phyloP scores from a whole-genome alignment of 2,113 vertebrate genomes.

The Caloenas nicobarica region DNA sequence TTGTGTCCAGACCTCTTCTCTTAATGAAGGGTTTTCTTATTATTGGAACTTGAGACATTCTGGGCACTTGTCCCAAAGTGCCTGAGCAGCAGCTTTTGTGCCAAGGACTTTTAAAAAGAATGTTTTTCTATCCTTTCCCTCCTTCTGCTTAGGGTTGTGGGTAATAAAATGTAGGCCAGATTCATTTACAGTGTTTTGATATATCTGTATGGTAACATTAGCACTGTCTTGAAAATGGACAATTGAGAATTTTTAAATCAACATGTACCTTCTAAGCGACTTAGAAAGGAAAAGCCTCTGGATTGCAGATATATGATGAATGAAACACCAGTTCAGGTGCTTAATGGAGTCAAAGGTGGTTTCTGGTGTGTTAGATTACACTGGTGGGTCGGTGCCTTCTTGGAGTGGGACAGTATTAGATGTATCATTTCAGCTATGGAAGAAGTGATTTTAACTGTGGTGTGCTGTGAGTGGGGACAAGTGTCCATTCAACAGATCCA shows the following conservation, averaged over 20 bases:
- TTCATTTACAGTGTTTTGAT: background rate
- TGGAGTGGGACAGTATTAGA: background rate
- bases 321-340: background rate
- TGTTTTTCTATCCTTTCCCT: conserved; percentile 48
- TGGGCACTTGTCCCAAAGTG: conserved; percentile 65
- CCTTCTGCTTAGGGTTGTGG: background rate
- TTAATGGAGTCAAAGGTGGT: background rate
- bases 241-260: background rate
- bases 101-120: conserved; percentile 52
- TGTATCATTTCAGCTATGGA: background rate
- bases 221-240: background rate
- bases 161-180: conserved; percentile 36
- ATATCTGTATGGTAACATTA: background rate
- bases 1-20: background rate
- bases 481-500: background rate
- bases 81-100: conserved; percentile 49
- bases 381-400: background rate
- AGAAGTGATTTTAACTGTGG: background rate
- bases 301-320: background rate
- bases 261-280: background rate
- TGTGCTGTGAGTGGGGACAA: background rate
- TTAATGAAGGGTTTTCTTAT: conserved; percentile 42
- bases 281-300: background rate
- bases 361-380: background rate
- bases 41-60: conserved; percentile 49